Percentiles rank a stretch among this genome's conserved stretches.
Evolutionary conservation across 1,140 invertebrate genomes (phyloP).

Genomic region (Zelostemma sp.): DNA sequence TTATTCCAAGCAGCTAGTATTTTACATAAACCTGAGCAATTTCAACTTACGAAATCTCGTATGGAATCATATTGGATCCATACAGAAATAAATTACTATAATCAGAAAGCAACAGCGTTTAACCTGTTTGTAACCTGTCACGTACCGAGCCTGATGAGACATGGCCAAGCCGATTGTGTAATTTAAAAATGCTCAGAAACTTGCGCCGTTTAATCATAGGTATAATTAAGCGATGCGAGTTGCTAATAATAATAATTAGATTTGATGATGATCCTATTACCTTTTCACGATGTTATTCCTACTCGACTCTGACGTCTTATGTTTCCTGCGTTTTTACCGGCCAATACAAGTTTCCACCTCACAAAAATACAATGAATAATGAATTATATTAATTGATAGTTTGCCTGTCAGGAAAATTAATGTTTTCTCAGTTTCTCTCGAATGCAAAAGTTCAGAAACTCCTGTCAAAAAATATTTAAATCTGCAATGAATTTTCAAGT

Average conservation of each 20-base stretch:
- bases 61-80: conserved; percentile 6
- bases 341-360: background rate
- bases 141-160: conserved; percentile 18
- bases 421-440: too few species aligned
- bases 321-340: conserved; percentile 8
- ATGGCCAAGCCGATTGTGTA: conserved; percentile 12
- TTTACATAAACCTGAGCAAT: background rate
- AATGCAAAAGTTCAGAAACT: too few species aligned
- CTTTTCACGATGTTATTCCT: conserved; percentile 19
- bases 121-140: conserved; percentile 26
- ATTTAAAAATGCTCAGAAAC: conserved; percentile 20
- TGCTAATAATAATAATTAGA: conserved; percentile 29
- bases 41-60: background rate
- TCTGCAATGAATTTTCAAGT: too few species aligned
- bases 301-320: conserved; percentile 6
- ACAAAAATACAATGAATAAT: background rate
- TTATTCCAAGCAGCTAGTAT: conserved; percentile 7
- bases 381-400: conserved; percentile 1
- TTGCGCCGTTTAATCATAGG: conserved; percentile 16
- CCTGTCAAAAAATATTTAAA: too few species aligned
- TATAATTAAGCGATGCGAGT: conserved; percentile 19
- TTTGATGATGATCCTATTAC: conserved; percentile 20
- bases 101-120: conserved; percentile 21
- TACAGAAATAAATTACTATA: conserved; percentile 24
- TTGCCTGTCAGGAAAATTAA: too few species aligned